phyloP scores from a whole-genome alignment of 1,140 invertebrate species.

The Elysia chlorotica region DNA sequence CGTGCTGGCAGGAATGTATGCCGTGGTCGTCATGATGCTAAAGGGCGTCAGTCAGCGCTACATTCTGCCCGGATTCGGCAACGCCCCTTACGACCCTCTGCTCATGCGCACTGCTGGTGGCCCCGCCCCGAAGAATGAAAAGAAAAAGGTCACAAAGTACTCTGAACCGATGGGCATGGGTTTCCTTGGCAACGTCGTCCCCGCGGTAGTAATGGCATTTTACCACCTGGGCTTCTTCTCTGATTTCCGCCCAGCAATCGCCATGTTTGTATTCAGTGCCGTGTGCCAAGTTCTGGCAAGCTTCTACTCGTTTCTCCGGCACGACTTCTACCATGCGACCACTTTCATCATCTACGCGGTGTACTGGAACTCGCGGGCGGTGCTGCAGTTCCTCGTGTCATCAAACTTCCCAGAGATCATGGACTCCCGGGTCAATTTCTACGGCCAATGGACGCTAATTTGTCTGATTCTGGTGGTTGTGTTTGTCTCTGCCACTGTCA shows the following conservation, averaged over 20 bases:
- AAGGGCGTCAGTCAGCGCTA: conserved; percentile 51
- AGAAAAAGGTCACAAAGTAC: conserved; percentile 48
- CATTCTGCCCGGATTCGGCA: conserved; percentile 48
- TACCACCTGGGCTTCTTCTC: conserved; percentile 42
- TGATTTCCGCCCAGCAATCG: conserved; percentile 38
- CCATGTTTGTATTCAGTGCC: conserved; percentile 34
- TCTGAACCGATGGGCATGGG: conserved; percentile 50
- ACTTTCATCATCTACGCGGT: conserved; percentile 38
- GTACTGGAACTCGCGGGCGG: conserved; percentile 37
- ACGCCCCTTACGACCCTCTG: conserved; percentile 42
- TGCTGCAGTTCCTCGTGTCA: conserved; percentile 28
- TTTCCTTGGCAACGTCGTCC: conserved; percentile 45
- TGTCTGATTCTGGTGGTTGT: conserved; percentile 30
- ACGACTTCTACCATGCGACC: conserved; percentile 41
- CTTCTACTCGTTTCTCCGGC: conserved; percentile 45
- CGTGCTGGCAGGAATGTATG: conserved; percentile 42
- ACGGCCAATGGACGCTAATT: conserved; percentile 42
- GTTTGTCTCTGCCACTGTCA: conserved; percentile 31
- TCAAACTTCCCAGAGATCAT: conserved; percentile 22
- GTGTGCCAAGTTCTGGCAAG: conserved; percentile 39
- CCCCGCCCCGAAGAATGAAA: conserved; percentile 34
- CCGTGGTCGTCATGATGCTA: conserved; percentile 45
- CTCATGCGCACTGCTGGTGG: conserved; percentile 31
- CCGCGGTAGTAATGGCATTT: conserved; percentile 36
- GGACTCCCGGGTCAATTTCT: conserved; percentile 31